Evolutionary conservation across 2,113 vertebrate species (phyloP), one percentile per base, ranked within the genome.

Genomic region (Myrmophylax atrothorax): DNA sequence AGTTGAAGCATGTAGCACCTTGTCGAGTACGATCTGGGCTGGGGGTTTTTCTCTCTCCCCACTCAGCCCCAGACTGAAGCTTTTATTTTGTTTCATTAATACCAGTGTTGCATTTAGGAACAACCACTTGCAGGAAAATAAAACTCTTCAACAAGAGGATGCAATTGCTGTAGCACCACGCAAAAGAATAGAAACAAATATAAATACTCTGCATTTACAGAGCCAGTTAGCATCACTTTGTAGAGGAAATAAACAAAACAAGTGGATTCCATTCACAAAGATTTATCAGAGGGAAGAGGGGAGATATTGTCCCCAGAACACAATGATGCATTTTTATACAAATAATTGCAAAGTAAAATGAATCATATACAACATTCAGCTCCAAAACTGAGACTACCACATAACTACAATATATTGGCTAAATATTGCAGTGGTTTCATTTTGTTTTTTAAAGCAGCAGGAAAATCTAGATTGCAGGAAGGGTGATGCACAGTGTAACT

Each of bases 1-100:
- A 98, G 98, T 98, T 98, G 97, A 98, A 97, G 94, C 97, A 70
- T 96, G 98, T 84, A 97, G 98, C 97, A 98, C 97, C 97, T 97
- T 97, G 94, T 85, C 44, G 49, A 35, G 91, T 22, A 76, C 1
- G 12, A 82, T 78, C 47, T 10, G n/a, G 72, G 83, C 90, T 69
- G 28, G 8, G 70, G 67, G 78, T 3, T 95, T 96, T 88, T 49
- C 67, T 55, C 81, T 75, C 73, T 80, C 72, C 81, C 83, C 42
- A 37, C 76, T 42, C 84, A n/a, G 84, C 63, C 84, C 87, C 67
- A 60, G 69, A 72, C 26, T 35, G 29, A 7, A 38, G 55, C 35
- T 76, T 78, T 91, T 50, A 22, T 73, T 84, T 84, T 0, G 3
- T 80, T 85, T 59, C 77, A 3, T 87, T 85, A 40, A 75, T 26